Conservation (phyloP, 2,888 invertebrate species). For the Ophion ellenae region DNA sequence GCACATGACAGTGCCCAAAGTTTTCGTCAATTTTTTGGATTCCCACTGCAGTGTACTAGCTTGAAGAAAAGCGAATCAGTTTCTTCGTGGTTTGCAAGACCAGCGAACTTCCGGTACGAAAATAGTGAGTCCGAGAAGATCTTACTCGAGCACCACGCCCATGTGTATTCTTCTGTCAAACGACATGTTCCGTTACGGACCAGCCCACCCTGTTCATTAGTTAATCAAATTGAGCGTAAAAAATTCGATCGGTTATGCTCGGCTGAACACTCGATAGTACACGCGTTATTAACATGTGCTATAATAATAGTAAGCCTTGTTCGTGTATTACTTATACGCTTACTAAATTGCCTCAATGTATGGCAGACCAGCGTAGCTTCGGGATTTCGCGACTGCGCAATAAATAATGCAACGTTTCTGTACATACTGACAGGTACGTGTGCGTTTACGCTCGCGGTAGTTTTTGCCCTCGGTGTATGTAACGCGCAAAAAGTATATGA, state of each 20-base stretch:
- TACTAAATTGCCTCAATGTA: slow-evolving; percentile 44
- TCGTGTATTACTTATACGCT: slow-evolving; percentile 43
- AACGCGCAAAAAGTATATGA: slow-evolving; percentile 40
- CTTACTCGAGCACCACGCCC: slow-evolving; percentile 72
- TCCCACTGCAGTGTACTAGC: neutral
- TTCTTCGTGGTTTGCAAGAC: neutral
- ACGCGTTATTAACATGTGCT: slow-evolving; percentile 16
- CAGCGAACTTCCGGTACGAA: slow-evolving; percentile 20
- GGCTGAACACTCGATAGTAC: slow-evolving; percentile 42
- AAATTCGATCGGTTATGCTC: slow-evolving; percentile 70
- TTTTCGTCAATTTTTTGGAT: neutral
- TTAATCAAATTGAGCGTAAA: slow-evolving; percentile 78
- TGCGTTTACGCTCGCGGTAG: slow-evolving; percentile 36
- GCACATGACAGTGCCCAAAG: neutral
- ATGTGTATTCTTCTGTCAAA: slow-evolving; percentile 69
- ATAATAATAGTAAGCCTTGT: slow-evolving; percentile 56
- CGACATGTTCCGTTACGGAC: slow-evolving; percentile 69
- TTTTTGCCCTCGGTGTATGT: slow-evolving; percentile 33
- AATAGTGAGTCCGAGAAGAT: slow-evolving; percentile 59
- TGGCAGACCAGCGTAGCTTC: slow-evolving; percentile 30
- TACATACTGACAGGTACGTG: neutral
- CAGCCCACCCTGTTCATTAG: slow-evolving; percentile 71
- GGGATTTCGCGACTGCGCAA: slow-evolving; percentile 44
- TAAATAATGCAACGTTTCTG: slow-evolving; percentile 25
- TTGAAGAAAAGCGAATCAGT: neutral